These are phyloP conservation scores for Nemotelus nigrinus DNA, from an alignment of 2,888 invertebrate genomes.

Conservation along the genomic window DNA sequence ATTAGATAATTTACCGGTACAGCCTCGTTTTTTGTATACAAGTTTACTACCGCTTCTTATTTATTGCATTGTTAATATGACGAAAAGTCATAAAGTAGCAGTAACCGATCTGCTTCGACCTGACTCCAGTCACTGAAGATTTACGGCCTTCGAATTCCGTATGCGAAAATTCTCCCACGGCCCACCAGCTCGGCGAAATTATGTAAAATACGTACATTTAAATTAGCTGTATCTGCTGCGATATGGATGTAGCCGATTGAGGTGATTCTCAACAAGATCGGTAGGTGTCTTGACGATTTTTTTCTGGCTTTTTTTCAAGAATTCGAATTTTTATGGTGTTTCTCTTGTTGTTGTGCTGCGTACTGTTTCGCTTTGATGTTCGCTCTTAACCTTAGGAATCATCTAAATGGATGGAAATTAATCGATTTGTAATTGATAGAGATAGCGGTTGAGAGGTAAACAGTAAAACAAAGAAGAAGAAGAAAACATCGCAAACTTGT, in stretches of 20 bases:
- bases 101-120: neutral
- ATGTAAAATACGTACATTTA: conserved; percentile 38
- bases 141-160: conserved; percentile 20
- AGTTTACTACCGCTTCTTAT: conserved; percentile 2
- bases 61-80: conserved; percentile 37
- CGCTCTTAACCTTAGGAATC: conserved; percentile 18
- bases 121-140: conserved; percentile 17
- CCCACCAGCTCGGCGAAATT: conserved; percentile 16
- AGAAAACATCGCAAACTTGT: conserved; percentile 22
- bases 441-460: conserved; percentile 1
- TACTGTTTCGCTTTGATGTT: neutral
- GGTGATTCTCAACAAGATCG: neutral
- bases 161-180: conserved; percentile 45
- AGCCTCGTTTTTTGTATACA: neutral
- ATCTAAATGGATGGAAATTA: conserved; percentile 41
- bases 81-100: conserved; percentile 34
- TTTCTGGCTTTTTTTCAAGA: neutral
- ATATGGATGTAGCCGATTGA: neutral
- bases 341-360: conserved; percentile 11
- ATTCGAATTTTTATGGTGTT: conserved; percentile 29
- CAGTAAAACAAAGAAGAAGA: neutral
- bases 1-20: too few relatives aligned
- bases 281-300: conserved; percentile 1
- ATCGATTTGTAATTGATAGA: conserved; percentile 41
- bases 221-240: conserved; percentile 11